These are phyloP conservation scores for Drosophila burlai DNA, from an alignment of 1,140 invertebrate genomes.

Conservation along the genomic window DNA sequence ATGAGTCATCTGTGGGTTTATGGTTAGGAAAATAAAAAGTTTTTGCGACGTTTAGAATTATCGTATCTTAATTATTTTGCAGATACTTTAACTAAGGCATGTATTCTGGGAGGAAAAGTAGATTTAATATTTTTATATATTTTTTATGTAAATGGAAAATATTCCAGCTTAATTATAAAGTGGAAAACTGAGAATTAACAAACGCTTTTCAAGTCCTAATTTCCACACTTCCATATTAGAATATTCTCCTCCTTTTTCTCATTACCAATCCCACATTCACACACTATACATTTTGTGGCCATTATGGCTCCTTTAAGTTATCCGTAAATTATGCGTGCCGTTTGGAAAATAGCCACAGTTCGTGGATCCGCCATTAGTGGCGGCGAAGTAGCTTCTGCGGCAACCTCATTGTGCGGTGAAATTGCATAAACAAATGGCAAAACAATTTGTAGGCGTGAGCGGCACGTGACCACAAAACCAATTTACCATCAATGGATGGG, in stretches of 20 bases:
- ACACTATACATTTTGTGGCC: slow-evolving; percentile 14
- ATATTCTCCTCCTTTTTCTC: no score
- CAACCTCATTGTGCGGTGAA: slow-evolving; percentile 57
- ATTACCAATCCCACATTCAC: slow-evolving; percentile 5
- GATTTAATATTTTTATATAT: no score
- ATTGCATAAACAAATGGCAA: slow-evolving; percentile 83
- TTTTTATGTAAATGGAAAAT: no score
- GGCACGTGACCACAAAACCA: slow-evolving; percentile 83
- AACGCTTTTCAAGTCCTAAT: background rate
- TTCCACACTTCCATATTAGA: background rate
- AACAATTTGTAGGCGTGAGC: slow-evolving; percentile 80
- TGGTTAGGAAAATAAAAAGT: background rate
- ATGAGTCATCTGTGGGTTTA: background rate
- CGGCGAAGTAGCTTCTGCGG: slow-evolving; percentile 32
- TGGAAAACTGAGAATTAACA: background rate
- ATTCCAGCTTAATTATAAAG: background rate
- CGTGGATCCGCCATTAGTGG: slow-evolving; percentile 35
- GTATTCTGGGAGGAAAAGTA: no score
- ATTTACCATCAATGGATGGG: slow-evolving; percentile 58
- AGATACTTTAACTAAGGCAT: background rate
- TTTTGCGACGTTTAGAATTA: background rate
- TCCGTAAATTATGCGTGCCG: slow-evolving; percentile 66
- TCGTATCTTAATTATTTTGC: background rate
- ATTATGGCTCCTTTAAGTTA: slow-evolving; percentile 49
- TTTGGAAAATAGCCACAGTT: slow-evolving; percentile 68